Conservation (phyloP, 1,140 invertebrate genomes). For the Megalopta genalis region DNA sequence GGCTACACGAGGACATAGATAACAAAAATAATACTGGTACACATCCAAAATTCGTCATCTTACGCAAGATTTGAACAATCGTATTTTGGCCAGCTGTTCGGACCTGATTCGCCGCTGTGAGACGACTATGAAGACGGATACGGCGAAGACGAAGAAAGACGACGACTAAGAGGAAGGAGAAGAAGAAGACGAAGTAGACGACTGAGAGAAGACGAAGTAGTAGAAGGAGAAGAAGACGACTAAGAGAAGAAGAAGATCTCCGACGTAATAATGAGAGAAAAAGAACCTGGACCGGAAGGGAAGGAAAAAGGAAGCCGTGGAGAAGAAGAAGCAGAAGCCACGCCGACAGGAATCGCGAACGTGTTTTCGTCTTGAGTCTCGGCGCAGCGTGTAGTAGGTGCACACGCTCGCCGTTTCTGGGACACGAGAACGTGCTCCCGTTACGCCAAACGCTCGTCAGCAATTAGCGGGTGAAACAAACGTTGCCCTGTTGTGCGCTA, state of each 20-base stretch:
- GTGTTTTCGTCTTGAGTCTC: neutral
- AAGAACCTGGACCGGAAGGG: slow-evolving; percentile 18
- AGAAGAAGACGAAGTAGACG: too few relatives aligned
- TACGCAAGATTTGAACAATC: too few relatives aligned
- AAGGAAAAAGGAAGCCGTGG: neutral
- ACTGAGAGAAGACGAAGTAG: too few relatives aligned
- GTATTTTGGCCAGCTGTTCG: too few relatives aligned
- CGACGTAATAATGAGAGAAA: slow-evolving; percentile 57
- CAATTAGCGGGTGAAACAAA: slow-evolving; percentile 59
- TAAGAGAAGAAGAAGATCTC: slow-evolving; percentile 18
- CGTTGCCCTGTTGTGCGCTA: slow-evolving; percentile 43
- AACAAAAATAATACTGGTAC: too few relatives aligned
- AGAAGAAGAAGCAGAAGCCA: neutral
- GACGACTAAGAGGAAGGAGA: too few relatives aligned
- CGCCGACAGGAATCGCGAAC: neutral
- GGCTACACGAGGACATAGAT: too few relatives aligned
- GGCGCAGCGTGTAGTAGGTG: neutral
- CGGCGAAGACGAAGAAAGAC: too few relatives aligned
- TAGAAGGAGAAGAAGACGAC: too few relatives aligned
- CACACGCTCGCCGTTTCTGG: slow-evolving; percentile 37
- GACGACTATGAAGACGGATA: too few relatives aligned
- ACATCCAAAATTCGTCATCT: too few relatives aligned
- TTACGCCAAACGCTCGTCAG: slow-evolving; percentile 59
- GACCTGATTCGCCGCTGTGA: too few relatives aligned
- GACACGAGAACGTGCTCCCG: slow-evolving; percentile 58